Percentiles rank a stretch among this genome's conserved stretches.
Conservation (phyloP, 1,140 invertebrate species). For the Zaprionus inermis region DNA sequence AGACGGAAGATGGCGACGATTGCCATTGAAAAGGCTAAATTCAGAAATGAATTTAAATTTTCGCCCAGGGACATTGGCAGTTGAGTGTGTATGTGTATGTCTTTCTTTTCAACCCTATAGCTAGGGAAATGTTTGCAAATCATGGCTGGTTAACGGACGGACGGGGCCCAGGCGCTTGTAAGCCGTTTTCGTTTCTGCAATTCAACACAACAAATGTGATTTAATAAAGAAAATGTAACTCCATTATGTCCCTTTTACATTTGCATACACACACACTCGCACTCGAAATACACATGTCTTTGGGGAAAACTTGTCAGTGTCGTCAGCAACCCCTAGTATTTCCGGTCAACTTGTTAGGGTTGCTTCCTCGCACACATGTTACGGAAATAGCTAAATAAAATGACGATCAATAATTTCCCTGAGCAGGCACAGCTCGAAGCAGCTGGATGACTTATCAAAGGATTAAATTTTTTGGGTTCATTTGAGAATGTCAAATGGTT, state of each 20-base stretch:
- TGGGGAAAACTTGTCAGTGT: conserved; percentile 10
- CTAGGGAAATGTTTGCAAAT: conserved; percentile 37
- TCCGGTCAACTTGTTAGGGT: conserved; percentile 63
- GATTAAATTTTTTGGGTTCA: conserved; percentile 68
- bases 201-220: conserved; percentile 76
- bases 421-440: conserved; percentile 12
- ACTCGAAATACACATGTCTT: background rate
- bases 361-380: conserved; percentile 36
- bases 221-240: conserved; percentile 74
- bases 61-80: conserved; percentile 51
- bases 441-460: conserved; percentile 57
- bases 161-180: conserved; percentile 12
- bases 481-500: conserved; percentile 48
- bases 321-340: conserved; percentile 32
- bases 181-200: conserved; percentile 53
- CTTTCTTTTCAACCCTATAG: background rate
- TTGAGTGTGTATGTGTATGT: background rate
- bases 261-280: conserved; percentile 40
- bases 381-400: conserved; percentile 71
- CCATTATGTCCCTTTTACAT: conserved; percentile 53
- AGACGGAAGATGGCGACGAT: conserved; percentile 19
- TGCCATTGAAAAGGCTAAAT: conserved; percentile 51
- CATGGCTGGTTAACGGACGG: conserved; percentile 18
- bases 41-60: conserved; percentile 73
- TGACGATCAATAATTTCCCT: conserved; percentile 73